phyloP scores from a whole-genome alignment of 1,140 invertebrate species.

The Schlechtendalia chinensis region DNA sequence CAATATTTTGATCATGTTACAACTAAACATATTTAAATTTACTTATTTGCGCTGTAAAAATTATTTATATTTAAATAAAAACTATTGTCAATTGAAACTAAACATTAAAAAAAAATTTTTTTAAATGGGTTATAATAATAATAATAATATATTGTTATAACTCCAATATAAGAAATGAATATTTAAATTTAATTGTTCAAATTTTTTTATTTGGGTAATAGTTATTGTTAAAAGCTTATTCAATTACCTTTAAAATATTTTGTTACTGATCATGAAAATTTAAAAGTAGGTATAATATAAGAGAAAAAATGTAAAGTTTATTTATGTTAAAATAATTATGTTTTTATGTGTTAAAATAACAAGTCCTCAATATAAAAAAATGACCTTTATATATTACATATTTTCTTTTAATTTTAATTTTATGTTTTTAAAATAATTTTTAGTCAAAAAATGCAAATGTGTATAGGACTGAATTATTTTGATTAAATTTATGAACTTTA shows the following conservation, averaged over 20 bases:
- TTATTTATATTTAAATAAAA: not conserved
- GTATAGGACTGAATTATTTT: too few relatives aligned
- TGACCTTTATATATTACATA: too few relatives aligned
- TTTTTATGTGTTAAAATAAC: not conserved
- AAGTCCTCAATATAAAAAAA: too few relatives aligned
- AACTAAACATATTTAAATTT: not conserved
- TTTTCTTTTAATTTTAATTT: too few relatives aligned
- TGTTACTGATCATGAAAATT: slow-evolving; percentile 1
- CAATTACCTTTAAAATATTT: not conserved
- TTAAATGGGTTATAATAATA: slow-evolving; percentile 8
- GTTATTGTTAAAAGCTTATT: slow-evolving; percentile 1
- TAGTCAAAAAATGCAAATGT: too few relatives aligned
- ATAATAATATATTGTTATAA: slow-evolving; percentile 22
- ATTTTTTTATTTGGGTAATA: not conserved
- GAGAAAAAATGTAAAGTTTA: not conserved
- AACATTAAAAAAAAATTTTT: not conserved
- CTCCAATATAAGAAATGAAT: not conserved
- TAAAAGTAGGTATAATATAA: not conserved
- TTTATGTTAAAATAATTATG: not conserved
- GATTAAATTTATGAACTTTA: too few relatives aligned
- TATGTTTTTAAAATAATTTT: too few relatives aligned
- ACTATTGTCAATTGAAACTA: slow-evolving; percentile 34
- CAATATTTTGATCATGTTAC: slow-evolving; percentile 28
- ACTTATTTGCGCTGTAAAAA: slow-evolving; percentile 19
- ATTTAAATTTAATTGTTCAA: not conserved